These are phyloP conservation scores for Lasioglossum villosulum DNA, from an alignment of 2,888 invertebrate species.

Conservation along the genomic window DNA sequence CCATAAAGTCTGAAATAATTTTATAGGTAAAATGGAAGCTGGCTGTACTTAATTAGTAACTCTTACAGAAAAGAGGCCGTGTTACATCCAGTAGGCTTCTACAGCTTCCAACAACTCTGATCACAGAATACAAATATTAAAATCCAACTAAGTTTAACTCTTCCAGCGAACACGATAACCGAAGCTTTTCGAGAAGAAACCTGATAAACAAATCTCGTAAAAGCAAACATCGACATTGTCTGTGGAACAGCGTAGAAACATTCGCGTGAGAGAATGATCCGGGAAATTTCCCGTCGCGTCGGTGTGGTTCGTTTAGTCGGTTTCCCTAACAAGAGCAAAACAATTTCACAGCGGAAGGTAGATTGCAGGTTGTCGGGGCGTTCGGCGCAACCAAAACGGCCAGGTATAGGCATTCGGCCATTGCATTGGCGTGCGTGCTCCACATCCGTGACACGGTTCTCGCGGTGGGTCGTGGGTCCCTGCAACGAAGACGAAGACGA, in stretches of 20 bases:
- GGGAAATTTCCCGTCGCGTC: not conserved
- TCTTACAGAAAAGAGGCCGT: not conserved
- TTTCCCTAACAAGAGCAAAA: not conserved
- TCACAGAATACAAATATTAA: not conserved
- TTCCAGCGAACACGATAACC: not conserved
- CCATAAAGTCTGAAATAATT: not conserved
- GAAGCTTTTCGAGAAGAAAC: not conserved
- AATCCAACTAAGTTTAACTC: not conserved
- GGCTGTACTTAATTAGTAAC: not conserved
- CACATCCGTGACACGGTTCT: conserved; percentile 84
- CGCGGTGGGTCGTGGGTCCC: conserved; percentile 72
- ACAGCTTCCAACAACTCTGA: not conserved
- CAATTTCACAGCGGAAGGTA: not conserved
- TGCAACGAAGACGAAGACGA: conserved; percentile 11
- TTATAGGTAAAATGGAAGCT: not conserved
- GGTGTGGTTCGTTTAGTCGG: not conserved
- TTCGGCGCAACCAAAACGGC: conserved; percentile 36
- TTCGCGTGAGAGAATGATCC: not conserved
- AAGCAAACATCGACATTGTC: not conserved
- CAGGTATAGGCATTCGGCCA: conserved; percentile 32
- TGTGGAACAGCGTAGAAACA: not conserved
- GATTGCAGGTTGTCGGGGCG: not conserved
- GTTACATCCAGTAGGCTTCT: not conserved
- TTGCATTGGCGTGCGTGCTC: conserved; percentile 77
- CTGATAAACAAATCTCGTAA: not conserved